Evolutionary conservation across 2,888 invertebrate species (phyloP).

Genomic region (Cacoxenus indagator): DNA sequence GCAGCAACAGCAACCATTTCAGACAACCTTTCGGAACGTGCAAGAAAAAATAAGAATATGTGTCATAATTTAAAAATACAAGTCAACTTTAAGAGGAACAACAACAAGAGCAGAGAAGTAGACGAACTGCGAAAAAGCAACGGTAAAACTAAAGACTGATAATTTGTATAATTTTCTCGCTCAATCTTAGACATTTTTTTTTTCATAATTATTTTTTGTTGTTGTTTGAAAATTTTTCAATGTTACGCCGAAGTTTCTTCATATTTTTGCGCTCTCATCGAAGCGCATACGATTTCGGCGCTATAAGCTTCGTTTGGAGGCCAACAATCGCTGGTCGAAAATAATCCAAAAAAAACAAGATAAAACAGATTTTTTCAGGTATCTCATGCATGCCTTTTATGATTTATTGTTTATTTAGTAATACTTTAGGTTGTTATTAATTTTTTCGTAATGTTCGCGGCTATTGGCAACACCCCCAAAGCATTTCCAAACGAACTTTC

Average conservation of each 20-base stretch:
- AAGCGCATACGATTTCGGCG: neutral
- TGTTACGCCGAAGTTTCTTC: constrained; percentile 18
- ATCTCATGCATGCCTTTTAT: neutral
- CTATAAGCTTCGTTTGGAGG: constrained; percentile 15
- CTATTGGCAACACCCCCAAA: too few species aligned
- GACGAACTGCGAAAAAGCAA: constrained; percentile 32
- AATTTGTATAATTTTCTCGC: constrained; percentile 27
- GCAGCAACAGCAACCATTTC: neutral
- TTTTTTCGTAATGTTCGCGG: neutral
- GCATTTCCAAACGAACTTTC: too few species aligned
- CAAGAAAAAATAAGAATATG: constrained; percentile 47
- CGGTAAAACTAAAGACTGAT: constrained; percentile 42
- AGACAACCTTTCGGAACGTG: neutral
- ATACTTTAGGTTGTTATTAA: neutral
- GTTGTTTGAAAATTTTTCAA: constrained; percentile 29
- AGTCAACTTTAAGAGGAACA: constrained; percentile 26
- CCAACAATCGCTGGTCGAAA: neutral
- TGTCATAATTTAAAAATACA: constrained; percentile 68
- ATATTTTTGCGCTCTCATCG: neutral
- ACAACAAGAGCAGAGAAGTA: constrained; percentile 27
- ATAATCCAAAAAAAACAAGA: neutral
- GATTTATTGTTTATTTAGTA: neutral
- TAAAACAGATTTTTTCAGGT: neutral
- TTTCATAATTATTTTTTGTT: neutral
- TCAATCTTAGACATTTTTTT: constrained; percentile 40